Evolutionary conservation across 2,797 vertebrate genomes (phyloP), one percentile per base, ranked within the genome.

Genomic region (Pseudomugil tenellus): DNA sequence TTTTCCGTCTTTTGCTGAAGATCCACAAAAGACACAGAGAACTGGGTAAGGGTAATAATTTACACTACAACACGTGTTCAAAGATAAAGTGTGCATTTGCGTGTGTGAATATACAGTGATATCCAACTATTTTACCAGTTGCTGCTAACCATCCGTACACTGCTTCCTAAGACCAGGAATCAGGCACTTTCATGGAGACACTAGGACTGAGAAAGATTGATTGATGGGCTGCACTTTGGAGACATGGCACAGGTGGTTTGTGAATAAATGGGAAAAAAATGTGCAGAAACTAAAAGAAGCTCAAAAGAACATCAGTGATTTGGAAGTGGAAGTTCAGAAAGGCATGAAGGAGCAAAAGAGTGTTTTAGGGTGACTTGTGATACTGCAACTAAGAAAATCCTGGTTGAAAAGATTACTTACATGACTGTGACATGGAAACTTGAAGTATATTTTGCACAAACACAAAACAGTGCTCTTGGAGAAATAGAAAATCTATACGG

Each of bases 191-290:
- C 54, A 72, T 52, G 54, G 72, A 74, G 59, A 54, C 67, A 65
- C 72, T 63, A 58, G 32, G 62, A 63, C 74, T 59, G 39, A 34
- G 53, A 26, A 70, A 48, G 32, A 83, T 8, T 79, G 77, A 84
- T 70, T 70, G 78, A 78, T 76, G 64, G 58, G 65, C 65, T 79
- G 35, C 58, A 62, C 66, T 67, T 80, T 59, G 16, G 68, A 83
- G 58, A 77, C 65, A 31, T 23, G 25, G 66, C 61, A 70, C 76
- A 74, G 63, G 75, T 70, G 73, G 57, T 19, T 68, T 46, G 39
- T 29, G 46, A 77, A 32, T 61, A 77, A 74, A 86, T 78, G 58
- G 46, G 48, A 58, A 16, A 74, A 74, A 67, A 54, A 75, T 58
- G 68, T 61, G 57, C 48, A 63, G 35, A 64, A 73, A 74, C 53